Evolutionary conservation across 2,888 invertebrate genomes (phyloP).

Genomic region (Hipparchia sbordonii): DNA sequence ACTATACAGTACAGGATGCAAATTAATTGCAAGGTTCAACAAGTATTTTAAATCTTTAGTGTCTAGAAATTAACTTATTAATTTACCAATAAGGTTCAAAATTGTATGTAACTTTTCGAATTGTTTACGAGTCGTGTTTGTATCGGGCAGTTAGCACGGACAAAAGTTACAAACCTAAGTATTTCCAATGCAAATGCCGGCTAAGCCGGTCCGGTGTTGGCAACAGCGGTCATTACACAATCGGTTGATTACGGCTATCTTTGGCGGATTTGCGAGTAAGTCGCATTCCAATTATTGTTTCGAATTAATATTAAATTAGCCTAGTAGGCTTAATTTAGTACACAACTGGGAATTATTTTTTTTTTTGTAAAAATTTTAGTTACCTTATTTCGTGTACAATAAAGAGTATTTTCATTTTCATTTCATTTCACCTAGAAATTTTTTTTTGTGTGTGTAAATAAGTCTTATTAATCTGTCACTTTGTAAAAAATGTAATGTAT

Average conservation of each 20-base stretch:
- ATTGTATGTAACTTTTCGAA: background rate
- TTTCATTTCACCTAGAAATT: too few relatives aligned
- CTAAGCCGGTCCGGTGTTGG: constrained; percentile 40
- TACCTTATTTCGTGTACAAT: too few relatives aligned
- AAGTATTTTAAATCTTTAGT: constrained; percentile 15
- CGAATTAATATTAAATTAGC: too few relatives aligned
- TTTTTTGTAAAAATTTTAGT: too few relatives aligned
- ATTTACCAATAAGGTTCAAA: background rate
- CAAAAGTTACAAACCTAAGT: constrained; percentile 41
- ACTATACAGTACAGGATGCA: constrained; percentile 1
- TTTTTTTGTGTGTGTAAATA: too few relatives aligned
- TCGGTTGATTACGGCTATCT: constrained; percentile 37
- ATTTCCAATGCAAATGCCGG: constrained; percentile 42
- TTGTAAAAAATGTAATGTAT: too few relatives aligned
- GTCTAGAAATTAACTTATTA: constrained; percentile 12
- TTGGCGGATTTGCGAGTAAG: constrained; percentile 20
- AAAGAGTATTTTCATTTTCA: too few relatives aligned
- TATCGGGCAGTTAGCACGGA: constrained; percentile 37
- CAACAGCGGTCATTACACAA: constrained; percentile 32
- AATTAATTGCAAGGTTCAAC: constrained; percentile 4
- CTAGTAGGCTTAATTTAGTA: background rate
- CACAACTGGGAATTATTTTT: background rate
- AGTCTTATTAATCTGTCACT: too few relatives aligned
- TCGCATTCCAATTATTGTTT: background rate
- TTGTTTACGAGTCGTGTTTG: constrained; percentile 29